These are phyloP conservation scores for Ceriagrion tenellum DNA, from an alignment of 2,888 invertebrate genomes.

Conservation along the genomic window DNA sequence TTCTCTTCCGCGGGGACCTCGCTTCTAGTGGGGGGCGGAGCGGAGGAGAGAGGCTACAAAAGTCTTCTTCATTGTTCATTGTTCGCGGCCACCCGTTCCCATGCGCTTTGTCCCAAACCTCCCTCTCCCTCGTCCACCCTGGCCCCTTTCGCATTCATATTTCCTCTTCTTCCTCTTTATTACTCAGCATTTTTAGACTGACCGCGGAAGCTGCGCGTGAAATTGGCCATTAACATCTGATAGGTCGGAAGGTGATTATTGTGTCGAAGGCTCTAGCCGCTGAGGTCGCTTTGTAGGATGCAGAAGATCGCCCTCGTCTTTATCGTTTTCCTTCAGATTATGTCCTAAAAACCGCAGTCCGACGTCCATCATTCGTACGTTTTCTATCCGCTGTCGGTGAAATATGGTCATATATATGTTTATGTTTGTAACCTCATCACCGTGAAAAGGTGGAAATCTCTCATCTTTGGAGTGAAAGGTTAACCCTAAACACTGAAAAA, in stretches of 20 bases:
- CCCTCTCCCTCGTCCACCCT: neutral
- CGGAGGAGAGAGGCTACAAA: neutral
- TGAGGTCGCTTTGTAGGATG: neutral
- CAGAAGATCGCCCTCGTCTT: too few species aligned
- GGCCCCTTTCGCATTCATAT: neutral
- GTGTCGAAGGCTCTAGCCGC: neutral
- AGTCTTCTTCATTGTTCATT: slow-evolving; percentile 7
- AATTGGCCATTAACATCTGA: neutral
- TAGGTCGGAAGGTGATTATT: neutral
- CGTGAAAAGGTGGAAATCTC: too few species aligned
- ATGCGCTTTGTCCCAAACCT: neutral
- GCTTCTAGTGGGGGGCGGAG: neutral
- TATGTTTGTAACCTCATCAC: too few species aligned
- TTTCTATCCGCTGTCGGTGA: too few species aligned
- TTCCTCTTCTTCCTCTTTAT: neutral
- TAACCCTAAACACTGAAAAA: too few species aligned
- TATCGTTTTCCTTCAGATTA: too few species aligned
- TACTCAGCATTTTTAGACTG: neutral
- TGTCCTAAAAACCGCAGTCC: too few species aligned
- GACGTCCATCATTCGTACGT: too few species aligned
- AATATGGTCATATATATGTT: too few species aligned
- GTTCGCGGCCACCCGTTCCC: neutral
- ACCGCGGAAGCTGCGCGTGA: neutral
- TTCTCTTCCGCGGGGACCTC: neutral
- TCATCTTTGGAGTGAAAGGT: too few species aligned